Base-by-base conservation (phyloP, 30 jellyfish, hydroid and myxozoan species). In the Mastigias papua region DNA sequence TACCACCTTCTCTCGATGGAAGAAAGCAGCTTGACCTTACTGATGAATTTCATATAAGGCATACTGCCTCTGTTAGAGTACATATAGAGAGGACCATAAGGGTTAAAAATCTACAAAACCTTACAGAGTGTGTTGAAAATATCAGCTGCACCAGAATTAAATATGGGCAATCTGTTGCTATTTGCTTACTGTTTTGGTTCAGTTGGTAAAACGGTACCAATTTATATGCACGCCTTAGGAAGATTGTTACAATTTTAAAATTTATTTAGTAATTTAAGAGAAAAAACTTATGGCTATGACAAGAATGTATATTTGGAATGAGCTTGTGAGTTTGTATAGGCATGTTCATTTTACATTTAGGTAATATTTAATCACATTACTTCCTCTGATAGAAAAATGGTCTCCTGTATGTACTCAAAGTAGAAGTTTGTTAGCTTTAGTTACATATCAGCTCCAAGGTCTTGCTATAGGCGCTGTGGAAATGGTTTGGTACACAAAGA, bases 171-270 rank as follows among this genome's bases (percentile, higher is more conserved):
- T 79, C 34, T 79, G 90, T 65, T 54, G 90, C 57, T 79, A 79
- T 62, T 86, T 79, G 54, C 86, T 79, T 54, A 79, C 51, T 65
- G 51, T 79, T 79, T 79, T 79, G 64, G 86, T 86, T 51, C 90
- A 79, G 81, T 63, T 79, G 74, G 81, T 79, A 79, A 25, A 86
- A 79, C 30, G 57, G 42, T 48, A 79, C 23, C 23, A 37, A 67
- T 67, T 76, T 49, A 42, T 42, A 42, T 42, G 54, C 13, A 42
- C 54, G 13, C 54, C 54, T 42, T 42, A 42, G 54, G 54, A 42
- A 15, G 13, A 42, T 42, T 42, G 54, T 42, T 42, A 15, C 54
- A 42, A 8, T 42, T 42, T 42, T 42, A 15, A 42, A 42, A 42
- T 42, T 15, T 15, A 8, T 42, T 4, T 4, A 42, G 7, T 42